A percentile compares a stretch with the other conserved stretches of the same genome.
Evolutionary conservation across 2,797 vertebrate species (phyloP).

Genomic region (Pseudochaenichthys georgianus): DNA sequence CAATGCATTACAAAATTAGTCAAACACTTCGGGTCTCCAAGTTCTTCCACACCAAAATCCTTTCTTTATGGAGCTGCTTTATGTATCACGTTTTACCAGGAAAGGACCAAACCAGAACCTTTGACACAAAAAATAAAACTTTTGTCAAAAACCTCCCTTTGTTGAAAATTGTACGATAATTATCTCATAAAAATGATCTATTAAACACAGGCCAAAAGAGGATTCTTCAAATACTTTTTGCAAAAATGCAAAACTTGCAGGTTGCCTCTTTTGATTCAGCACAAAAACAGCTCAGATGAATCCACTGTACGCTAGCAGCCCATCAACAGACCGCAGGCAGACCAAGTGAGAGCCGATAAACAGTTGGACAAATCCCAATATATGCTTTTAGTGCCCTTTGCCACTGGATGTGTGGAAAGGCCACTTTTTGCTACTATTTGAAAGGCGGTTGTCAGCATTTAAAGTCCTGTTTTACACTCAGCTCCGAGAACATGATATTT

Average conservation of each 20-base stretch:
- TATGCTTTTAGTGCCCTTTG: background rate
- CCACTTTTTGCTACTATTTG: background rate
- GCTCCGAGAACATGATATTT: slow-evolving; percentile 63
- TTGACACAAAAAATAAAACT: background rate
- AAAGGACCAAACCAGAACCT: background rate
- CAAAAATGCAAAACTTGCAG: no score
- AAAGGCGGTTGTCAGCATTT: slow-evolving; percentile 8
- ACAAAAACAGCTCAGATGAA: background rate
- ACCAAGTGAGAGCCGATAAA: no score
- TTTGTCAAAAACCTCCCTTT: background rate
- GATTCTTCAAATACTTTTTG: background rate
- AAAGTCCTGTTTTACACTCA: slow-evolving; percentile 25
- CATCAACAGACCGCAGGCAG: no score
- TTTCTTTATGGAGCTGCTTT: background rate
- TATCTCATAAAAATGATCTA: background rate
- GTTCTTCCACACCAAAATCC: background rate
- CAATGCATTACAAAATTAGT: no score
- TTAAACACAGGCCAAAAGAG: background rate
- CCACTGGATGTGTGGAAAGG: accelerated
- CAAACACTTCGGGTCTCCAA: no score
- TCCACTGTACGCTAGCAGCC: background rate
- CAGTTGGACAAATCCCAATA: background rate
- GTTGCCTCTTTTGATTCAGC: background rate
- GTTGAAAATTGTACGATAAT: no score
- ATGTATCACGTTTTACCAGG: background rate